Base-by-base conservation (phyloP, 1,140 invertebrate species). In the Drosophila miranda region DNA sequence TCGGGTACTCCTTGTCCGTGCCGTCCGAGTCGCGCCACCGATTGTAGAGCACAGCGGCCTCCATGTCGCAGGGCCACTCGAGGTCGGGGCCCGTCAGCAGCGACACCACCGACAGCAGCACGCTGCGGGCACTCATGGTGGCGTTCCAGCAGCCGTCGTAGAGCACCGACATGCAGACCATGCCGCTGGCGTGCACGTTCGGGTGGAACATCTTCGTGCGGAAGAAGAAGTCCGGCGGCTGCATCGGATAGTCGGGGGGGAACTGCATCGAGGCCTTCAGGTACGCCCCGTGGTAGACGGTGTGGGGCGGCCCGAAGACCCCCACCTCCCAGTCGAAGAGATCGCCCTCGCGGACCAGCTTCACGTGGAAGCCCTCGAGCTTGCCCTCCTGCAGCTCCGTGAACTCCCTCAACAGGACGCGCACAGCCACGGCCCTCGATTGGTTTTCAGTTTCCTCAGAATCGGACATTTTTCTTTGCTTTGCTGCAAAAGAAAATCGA, bases 241-340 rank as follows among this genome's bases (percentile, higher is more conserved):
- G 98, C 92, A 99, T 99, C 52, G 98, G 98, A 92, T 99, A 99
- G 92, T 99, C 98, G 72, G 94, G 92, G 59, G 98, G 98, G 92
- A 99, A 99, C 92, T 98, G 98, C 95, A 99, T 97, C 91, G 97
- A 95, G 91, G 98, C 98, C 95, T 99, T 99, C 93, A 99, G 99
- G 93, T 99, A 99, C 79, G 98, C 99, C 78, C 98, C 98, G 93
- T 99, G 96, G 91, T 99, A 99, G 2, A 99, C 93, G 7, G 98
- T 99, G 83, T 99, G 96, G 53, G 99, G 99, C 28, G 98, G 99
- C 73, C 99, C 99, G 92, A 99, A 99, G 90, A 99, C 98, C 83
- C 98, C 98, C 46, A 99, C 98, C 90, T 93, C 98, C 99, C 99
- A 99, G 92, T 99, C 97, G 92, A 99, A 99, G 77, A 99, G 94